Percentiles rank a stretch among this genome's conserved stretches.
These are phyloP conservation scores for Eupithecia dodoneata DNA, from an alignment of 2,888 invertebrate genomes.

Conservation along the genomic window DNA sequence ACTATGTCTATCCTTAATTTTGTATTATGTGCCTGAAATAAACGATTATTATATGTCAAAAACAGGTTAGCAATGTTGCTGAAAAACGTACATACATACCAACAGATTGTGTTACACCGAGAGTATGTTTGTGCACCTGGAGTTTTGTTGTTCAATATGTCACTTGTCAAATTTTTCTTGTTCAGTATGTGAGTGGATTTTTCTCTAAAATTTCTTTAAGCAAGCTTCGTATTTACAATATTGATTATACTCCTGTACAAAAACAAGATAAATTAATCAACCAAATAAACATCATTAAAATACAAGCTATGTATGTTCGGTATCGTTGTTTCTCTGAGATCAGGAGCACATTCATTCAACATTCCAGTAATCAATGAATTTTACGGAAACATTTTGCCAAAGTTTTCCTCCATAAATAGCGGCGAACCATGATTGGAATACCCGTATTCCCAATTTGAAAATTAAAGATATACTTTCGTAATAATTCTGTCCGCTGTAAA, in stretches of 20 bases:
- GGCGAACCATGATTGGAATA: slow-evolving; percentile 14
- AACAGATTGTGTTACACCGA: background rate
- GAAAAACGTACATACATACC: background rate
- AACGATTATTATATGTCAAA: too few relatives aligned
- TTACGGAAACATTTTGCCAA: background rate
- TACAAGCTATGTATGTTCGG: background rate
- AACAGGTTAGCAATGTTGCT: background rate
- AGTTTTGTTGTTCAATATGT: background rate
- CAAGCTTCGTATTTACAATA: background rate
- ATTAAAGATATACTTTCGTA: slow-evolving; percentile 42
- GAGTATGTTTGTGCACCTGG: background rate
- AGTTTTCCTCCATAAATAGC: slow-evolving; percentile 28
- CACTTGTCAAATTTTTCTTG: background rate
- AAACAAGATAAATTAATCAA: background rate
- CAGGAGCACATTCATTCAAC: background rate
- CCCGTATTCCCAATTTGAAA: slow-evolving; percentile 37
- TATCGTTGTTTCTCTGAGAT: background rate
- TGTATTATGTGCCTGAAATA: too few relatives aligned
- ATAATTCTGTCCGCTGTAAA: slow-evolving; percentile 39
- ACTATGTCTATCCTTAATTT: too few relatives aligned
- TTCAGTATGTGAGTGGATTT: background rate
- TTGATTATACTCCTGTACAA: background rate
- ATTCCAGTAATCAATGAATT: background rate
- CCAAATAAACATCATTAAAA: background rate
- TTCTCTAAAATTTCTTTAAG: background rate